These are phyloP conservation scores for Corythornis cristatus DNA, from an alignment of 2,113 vertebrate genomes.

Conservation along the genomic window DNA sequence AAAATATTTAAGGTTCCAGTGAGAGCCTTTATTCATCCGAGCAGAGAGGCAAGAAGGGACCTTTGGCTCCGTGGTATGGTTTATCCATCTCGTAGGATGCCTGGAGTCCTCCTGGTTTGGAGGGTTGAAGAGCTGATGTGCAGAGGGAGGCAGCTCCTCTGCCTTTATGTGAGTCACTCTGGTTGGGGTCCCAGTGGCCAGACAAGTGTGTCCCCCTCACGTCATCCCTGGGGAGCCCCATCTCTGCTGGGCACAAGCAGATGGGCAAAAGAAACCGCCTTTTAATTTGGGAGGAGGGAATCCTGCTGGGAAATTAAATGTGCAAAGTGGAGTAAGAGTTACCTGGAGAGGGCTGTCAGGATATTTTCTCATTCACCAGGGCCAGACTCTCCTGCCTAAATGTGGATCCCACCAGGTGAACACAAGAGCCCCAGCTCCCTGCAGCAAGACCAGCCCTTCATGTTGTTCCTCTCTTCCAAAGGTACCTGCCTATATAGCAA, in stretches of 20 bases:
- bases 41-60: background rate
- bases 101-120: background rate
- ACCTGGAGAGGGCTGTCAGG: background rate
- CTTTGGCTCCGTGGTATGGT: accelerated
- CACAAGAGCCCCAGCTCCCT: background rate
- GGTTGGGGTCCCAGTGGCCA: accelerated
- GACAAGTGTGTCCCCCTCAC: accelerated
- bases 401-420: background rate
- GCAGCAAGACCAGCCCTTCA: accelerated
- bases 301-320: background rate
- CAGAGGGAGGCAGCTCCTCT: background rate
- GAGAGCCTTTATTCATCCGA: background rate
- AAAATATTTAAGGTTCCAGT: background rate
- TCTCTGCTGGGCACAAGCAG: accelerated
- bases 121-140: background rate
- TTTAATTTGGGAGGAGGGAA: background rate
- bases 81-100: background rate
- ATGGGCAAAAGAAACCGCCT: background rate
- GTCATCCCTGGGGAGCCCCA: background rate
- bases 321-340: background rate
- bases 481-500: background rate
- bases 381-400: background rate
- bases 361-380: background rate
- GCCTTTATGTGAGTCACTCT: accelerated
- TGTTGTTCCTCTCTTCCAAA: background rate